Evolutionary conservation across 1,140 invertebrate species (phyloP).

Genomic region (Drosophila elegans): DNA sequence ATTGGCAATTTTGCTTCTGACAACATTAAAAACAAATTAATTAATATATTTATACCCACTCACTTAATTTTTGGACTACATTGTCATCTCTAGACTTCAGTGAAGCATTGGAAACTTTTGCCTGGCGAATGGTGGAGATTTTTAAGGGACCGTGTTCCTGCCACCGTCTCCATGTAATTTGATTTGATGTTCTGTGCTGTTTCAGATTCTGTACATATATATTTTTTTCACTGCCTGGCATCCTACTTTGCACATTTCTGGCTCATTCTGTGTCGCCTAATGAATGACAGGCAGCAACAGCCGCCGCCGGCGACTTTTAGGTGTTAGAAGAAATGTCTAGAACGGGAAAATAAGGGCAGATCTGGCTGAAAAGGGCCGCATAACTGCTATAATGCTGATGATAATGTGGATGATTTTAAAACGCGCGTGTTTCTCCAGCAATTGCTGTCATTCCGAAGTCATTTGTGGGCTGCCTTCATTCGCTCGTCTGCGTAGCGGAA

Average conservation of each 20-base stretch:
- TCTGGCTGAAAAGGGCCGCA: constrained; percentile 45
- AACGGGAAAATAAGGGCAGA: constrained; percentile 14
- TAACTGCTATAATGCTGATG: constrained; percentile 81
- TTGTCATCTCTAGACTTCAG: constrained; percentile 17
- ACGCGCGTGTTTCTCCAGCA: constrained; percentile 72
- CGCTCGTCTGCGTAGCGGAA: constrained; percentile 22
- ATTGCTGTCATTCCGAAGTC: constrained; percentile 77
- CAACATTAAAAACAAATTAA: no score
- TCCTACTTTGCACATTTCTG: constrained; percentile 66
- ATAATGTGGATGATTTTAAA: constrained; percentile 82
- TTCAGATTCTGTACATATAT: constrained; percentile 39
- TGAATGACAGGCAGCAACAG: constrained; percentile 66
- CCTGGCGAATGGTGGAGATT: constrained; percentile 47
- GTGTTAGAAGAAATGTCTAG: constrained; percentile 5
- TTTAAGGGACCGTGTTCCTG: constrained; percentile 53
- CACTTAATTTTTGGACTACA: neutral
- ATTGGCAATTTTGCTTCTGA: no score
- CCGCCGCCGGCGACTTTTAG: constrained; percentile 54
- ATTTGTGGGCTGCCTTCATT: constrained; percentile 57
- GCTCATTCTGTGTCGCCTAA: constrained; percentile 67
- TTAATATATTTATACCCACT: neutral
- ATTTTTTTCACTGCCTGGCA: constrained; percentile 28
- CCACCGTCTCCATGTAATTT: constrained; percentile 71
- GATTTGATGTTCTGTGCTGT: constrained; percentile 69
- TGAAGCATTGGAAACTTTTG: constrained; percentile 58